Conservation (phyloP, 2,888 invertebrate genomes). For the Seira musarum region DNA sequence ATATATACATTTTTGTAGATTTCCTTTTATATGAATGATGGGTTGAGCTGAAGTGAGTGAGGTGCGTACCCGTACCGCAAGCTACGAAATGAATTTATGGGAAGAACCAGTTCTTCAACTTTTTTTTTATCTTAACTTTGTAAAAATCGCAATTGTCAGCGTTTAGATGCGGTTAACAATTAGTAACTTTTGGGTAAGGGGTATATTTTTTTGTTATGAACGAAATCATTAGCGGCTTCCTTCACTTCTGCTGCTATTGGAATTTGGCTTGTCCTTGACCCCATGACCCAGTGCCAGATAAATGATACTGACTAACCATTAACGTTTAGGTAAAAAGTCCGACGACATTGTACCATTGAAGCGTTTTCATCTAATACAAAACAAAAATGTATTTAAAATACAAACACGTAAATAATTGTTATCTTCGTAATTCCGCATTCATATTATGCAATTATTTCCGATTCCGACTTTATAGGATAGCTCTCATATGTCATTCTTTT, state of each 20-base stretch:
- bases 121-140: conserved; percentile 1
- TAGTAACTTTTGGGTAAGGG: not conserved
- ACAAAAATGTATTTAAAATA: not conserved
- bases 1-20: not conserved
- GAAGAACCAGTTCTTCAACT: conserved; percentile 51
- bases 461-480: no score
- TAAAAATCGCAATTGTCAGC: not conserved
- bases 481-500: no score
- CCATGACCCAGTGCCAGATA: conserved; percentile 48
- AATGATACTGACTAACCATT: conserved; percentile 40
- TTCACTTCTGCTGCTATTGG: not conserved
- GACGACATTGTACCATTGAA: not conserved
- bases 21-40: not conserved
- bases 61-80: not conserved
- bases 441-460: not conserved
- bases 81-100: not conserved
- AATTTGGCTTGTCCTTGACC: conserved; percentile 45
- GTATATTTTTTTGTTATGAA: not conserved
- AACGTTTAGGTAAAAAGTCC: not conserved
- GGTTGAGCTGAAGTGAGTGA: not conserved
- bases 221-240: not conserved
- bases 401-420: not conserved
- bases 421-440: not conserved
- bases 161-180: not conserved
- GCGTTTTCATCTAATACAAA: not conserved